These are phyloP conservation scores for Drosophila asahinai DNA, from an alignment of 1,140 invertebrate species.

Conservation along the genomic window DNA sequence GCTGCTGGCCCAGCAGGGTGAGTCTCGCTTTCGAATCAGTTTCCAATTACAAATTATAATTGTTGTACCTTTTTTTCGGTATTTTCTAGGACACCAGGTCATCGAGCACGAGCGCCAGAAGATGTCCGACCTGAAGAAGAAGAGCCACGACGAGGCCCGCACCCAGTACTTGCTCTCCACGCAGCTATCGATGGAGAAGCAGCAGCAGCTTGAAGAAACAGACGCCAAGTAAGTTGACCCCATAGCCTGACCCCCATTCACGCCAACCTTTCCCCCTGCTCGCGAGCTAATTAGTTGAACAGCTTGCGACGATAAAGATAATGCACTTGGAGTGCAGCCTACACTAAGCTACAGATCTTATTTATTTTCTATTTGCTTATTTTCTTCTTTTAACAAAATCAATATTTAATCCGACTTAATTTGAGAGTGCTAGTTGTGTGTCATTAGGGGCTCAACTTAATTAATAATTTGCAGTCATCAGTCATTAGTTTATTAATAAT, in stretches of 20 bases:
- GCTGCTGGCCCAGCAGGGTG: constrained; percentile 96
- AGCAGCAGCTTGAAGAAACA: constrained; percentile 22
- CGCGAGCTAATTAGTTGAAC: constrained; percentile 63
- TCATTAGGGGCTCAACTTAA: constrained; percentile 2
- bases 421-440: not conserved
- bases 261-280: not conserved
- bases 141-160: constrained; percentile 94
- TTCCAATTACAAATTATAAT: too few species aligned
- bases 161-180: constrained; percentile 79
- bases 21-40: constrained; percentile 3
- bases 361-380: not conserved
- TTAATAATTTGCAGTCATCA: constrained; percentile 7
- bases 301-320: constrained; percentile 28
- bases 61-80: too few species aligned
- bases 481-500: constrained; percentile 5
- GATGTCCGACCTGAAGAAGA: constrained; percentile 93
- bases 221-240: constrained; percentile 62
- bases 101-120: constrained; percentile 95
- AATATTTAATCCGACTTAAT: not conserved
- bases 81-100: constrained; percentile 91
- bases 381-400: not conserved
- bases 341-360: constrained; percentile 33
- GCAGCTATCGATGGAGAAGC: constrained; percentile 44
- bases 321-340: constrained; percentile 23
- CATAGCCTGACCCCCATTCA: constrained; percentile 14